phyloP scores from a whole-genome alignment of 2,113 vertebrate genomes.

The Canis aureus region DNA sequence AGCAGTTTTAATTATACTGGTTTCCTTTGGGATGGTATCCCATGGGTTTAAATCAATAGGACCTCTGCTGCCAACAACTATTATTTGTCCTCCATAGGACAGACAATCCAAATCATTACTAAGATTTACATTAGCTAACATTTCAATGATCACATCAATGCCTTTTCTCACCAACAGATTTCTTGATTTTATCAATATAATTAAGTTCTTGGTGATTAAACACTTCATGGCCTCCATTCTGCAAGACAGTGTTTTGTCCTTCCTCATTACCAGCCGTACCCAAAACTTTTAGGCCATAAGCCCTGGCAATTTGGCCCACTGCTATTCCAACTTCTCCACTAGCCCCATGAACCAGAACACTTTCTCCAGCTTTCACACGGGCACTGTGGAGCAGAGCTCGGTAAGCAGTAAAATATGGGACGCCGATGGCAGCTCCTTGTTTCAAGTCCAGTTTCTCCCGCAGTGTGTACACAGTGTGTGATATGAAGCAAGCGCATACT shows the following conservation, averaged over 20 bases:
- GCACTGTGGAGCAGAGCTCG: conserved; percentile 93
- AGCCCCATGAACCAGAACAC: too few species aligned
- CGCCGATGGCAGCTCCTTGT: conserved; percentile 94
- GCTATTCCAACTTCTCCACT: too few species aligned
- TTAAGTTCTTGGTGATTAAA: too few species aligned
- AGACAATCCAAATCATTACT: conserved; percentile 92
- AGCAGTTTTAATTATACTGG: conserved; percentile 91
- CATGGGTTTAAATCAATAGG: conserved; percentile 93
- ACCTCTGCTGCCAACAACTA: conserved; percentile 94
- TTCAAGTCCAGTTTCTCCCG: conserved; percentile 89
- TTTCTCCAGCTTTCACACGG: too few species aligned
- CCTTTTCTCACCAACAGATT: conserved; percentile 87
- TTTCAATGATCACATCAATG: conserved; percentile 95
- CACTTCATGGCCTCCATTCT: too few species aligned
- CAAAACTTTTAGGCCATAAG: too few species aligned
- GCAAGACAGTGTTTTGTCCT: too few species aligned
- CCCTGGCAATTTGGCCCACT: too few species aligned
- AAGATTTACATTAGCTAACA: conserved; percentile 96
- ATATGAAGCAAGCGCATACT: conserved; percentile 90
- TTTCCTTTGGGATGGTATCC: conserved; percentile 94
- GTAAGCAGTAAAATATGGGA: conserved; percentile 96
- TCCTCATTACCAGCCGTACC: too few species aligned
- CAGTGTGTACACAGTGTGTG: conserved; percentile 88
- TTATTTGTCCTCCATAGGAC: conserved; percentile 89
- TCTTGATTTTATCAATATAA: conserved; percentile 80